Conservation (phyloP, 2,888 invertebrate species). For the Tetragonisca angustula region DNA sequence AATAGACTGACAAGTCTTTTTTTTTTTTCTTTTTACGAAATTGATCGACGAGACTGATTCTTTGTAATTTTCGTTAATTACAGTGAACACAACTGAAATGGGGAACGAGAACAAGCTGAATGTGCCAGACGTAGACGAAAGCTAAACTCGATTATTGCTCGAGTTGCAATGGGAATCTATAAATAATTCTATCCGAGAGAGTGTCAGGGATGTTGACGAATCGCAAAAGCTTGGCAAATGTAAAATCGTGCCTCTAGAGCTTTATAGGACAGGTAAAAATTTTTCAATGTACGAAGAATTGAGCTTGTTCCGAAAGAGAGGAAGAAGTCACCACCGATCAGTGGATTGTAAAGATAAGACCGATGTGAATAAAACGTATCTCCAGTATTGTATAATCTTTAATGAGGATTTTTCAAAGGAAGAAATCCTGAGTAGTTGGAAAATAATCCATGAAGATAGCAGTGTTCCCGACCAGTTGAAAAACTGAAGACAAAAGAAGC, state of each 20-base stretch:
- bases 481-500: not conserved
- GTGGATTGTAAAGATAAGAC: not conserved
- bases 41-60: not conserved
- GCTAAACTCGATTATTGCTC: conserved; percentile 58
- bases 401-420: not conserved
- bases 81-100: conserved; percentile 6
- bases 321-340: conserved; percentile 36
- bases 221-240: conserved; percentile 35
- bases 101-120: conserved; percentile 37
- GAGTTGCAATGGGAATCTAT: conserved; percentile 55
- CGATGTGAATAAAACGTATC: conserved; percentile 19
- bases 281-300: conserved; percentile 21
- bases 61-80: not conserved
- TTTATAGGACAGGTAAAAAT: conserved; percentile 6
- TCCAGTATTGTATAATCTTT: conserved; percentile 12
- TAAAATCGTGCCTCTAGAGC: conserved; percentile 23
- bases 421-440: not conserved
- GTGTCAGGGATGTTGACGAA: conserved; percentile 31
- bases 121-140: conserved; percentile 50
- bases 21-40: too few relatives aligned
- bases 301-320: not conserved
- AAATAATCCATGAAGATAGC: conserved; percentile 6
- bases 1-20: not conserved
- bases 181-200: conserved; percentile 51
- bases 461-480: not conserved